Conservation (phyloP, 2,797 vertebrate species). For the Danio aesculapii region DNA sequence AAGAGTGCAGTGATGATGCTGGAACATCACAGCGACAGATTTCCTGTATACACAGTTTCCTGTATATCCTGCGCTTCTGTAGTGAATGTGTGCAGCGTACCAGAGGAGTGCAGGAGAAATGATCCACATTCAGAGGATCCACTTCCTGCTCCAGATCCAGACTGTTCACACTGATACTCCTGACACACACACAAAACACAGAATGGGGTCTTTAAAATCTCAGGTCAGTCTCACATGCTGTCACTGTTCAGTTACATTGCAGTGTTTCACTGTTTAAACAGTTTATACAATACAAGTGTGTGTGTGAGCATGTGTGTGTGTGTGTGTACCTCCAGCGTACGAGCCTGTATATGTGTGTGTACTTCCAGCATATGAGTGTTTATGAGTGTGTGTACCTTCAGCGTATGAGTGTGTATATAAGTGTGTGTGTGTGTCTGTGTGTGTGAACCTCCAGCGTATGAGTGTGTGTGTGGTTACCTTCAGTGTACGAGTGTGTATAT, state of each 20-base stretch:
- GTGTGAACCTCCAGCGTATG: conserved; percentile 85
- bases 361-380: too few species aligned
- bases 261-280: too few species aligned
- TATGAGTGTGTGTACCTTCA: too few species aligned
- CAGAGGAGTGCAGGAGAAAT: conserved; percentile 92
- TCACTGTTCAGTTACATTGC: too few species aligned
- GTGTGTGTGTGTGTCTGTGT: too few species aligned
- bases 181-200: conserved; percentile 58
- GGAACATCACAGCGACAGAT: too few species aligned
- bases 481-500: conserved; percentile 72
- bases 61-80: too few species aligned
- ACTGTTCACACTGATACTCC: conserved; percentile 81
- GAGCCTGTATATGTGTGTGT: conserved; percentile 71
- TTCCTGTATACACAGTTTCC: too few species aligned
- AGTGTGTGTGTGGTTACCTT: conserved; percentile 88
- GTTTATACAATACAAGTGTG: too few species aligned
- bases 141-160: conserved; percentile 89
- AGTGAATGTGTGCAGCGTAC: conserved; percentile 68
- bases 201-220: background rate
- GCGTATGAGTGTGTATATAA: too few species aligned
- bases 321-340: conserved; percentile 87
- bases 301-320: too few species aligned
- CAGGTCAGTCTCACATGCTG: too few species aligned
- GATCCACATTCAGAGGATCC: conserved; percentile 91
- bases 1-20: background rate